These are phyloP conservation scores for Vicugna pacos DNA, from an alignment of 2,113 vertebrate genomes.

Conservation along the genomic window DNA sequence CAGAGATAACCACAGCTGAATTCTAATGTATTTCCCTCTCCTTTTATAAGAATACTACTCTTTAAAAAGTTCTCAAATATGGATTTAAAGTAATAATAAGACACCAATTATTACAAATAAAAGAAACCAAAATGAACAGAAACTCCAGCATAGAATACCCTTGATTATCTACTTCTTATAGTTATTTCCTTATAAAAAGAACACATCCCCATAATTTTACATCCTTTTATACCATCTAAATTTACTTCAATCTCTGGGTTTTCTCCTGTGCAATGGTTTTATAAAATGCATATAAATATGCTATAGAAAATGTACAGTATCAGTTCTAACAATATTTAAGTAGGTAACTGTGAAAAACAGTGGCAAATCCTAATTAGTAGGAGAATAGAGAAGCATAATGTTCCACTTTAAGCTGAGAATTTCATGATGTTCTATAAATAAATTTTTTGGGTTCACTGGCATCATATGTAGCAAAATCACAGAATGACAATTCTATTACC, in stretches of 20 bases:
- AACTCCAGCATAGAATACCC: background rate
- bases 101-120: slow-evolving; percentile 11
- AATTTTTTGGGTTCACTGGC: slow-evolving; percentile 40
- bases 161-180: slow-evolving; percentile 2
- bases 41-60: background rate
- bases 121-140: slow-evolving; percentile 17
- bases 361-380: slow-evolving; percentile 55
- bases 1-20: background rate
- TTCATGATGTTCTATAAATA: slow-evolving; percentile 75
- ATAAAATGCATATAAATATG: background rate
- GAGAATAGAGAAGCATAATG: slow-evolving; percentile 57
- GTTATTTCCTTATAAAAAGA: slow-evolving; percentile 48
- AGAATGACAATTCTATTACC: slow-evolving; percentile 39
- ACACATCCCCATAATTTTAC: background rate
- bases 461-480: slow-evolving; percentile 57
- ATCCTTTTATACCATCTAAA: background rate
- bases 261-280: background rate
- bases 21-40: background rate
- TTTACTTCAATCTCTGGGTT: background rate
- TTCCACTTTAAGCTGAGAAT: slow-evolving; percentile 50
- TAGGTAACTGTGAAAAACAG: slow-evolving; percentile 27
- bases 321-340: background rate
- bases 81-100: slow-evolving; percentile 26
- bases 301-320: background rate
- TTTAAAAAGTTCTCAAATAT: slow-evolving; percentile 17